These are phyloP conservation scores for Mystacornis crossleyi DNA, from an alignment of 2,113 vertebrate species.

Conservation along the genomic window DNA sequence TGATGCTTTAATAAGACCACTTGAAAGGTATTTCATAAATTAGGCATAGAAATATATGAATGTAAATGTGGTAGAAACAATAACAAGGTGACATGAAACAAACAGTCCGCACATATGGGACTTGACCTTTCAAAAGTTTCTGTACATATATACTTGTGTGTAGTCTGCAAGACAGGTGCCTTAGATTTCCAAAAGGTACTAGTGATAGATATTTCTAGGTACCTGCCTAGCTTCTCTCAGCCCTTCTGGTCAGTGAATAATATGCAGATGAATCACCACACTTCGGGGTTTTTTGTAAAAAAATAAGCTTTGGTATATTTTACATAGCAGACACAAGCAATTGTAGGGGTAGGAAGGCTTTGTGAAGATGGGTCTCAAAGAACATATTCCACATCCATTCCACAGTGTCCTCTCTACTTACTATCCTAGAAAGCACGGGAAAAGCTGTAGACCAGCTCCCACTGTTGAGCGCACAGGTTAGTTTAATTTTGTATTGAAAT, in stretches of 20 bases:
- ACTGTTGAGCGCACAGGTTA: not conserved
- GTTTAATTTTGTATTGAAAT: not conserved
- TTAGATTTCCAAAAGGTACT: not conserved
- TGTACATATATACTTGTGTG: no score
- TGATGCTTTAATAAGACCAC: not conserved
- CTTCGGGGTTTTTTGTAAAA: not conserved
- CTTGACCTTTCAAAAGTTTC: not conserved
- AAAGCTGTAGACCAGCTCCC: not conserved
- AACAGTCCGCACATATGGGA: not conserved
- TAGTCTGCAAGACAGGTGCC: not conserved
- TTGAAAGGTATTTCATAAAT: not conserved
- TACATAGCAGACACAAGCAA: not conserved
- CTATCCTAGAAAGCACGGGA: not conserved
- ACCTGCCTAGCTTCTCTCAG: not conserved
- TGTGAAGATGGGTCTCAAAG: not conserved
- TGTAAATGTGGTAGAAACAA: not conserved
- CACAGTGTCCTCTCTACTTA: not conserved
- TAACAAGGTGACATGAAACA: not conserved
- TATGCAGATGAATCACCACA: not conserved
- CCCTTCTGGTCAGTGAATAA: not conserved
- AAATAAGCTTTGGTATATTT: not conserved
- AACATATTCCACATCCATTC: not conserved
- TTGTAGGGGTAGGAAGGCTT: not conserved
- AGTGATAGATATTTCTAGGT: not conserved
- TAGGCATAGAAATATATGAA: not conserved